phyloP scores from a whole-genome alignment of 2,888 invertebrate genomes.

The Drosophila kambysellisi region DNA sequence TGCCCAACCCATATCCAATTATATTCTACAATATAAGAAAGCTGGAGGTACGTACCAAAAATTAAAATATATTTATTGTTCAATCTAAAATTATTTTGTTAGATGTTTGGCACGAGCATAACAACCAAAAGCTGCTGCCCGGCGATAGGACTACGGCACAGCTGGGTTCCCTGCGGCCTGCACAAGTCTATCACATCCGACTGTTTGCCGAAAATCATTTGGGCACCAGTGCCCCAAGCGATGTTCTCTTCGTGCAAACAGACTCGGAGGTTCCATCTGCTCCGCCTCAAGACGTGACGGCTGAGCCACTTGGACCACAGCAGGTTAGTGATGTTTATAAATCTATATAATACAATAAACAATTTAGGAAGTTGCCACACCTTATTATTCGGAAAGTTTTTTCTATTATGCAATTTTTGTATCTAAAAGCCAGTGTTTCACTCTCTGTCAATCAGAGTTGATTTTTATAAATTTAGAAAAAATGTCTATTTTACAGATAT shows the following conservation, averaged over 20 bases:
- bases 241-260: constrained; percentile 86
- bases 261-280: constrained; percentile 89
- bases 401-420: no score
- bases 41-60: constrained; percentile 85
- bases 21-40: constrained; percentile 88
- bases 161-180: constrained; percentile 87
- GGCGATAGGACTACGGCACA: constrained; percentile 86
- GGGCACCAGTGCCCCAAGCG: constrained; percentile 87
- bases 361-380: no score
- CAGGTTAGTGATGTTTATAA: constrained; percentile 80
- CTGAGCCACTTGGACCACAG: constrained; percentile 89
- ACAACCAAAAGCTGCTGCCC: constrained; percentile 86
- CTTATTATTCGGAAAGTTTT: no score
- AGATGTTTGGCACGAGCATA: constrained; percentile 88
- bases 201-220: constrained; percentile 88
- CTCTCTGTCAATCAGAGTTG: no score
- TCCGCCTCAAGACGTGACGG: constrained; percentile 89
- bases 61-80: not conserved
- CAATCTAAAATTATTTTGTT: not conserved
- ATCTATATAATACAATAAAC: rapidly evolving
- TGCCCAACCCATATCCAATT: constrained; percentile 86
- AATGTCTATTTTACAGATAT: no score
- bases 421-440: no score
- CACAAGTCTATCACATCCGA: constrained; percentile 87
- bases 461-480: no score